Evolutionary conservation across 2,888 invertebrate species (phyloP), one percentile per base, ranked within the genome.

Genomic region (Hypselothyrea guttata): DNA sequence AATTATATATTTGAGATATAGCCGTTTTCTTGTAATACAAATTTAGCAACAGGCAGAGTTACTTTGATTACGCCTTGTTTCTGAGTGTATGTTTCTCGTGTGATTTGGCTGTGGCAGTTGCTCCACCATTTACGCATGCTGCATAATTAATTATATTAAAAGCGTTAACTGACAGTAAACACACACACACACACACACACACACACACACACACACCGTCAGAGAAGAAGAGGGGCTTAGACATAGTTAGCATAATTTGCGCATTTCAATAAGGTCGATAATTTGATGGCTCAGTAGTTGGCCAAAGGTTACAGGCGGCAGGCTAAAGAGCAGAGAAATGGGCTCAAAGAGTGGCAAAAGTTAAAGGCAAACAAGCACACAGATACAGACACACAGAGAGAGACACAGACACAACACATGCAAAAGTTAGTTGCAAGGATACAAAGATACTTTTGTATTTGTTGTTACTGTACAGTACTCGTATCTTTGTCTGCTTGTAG

Each of bases 221-320:
- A 42, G 41, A 58, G n/a, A n/a, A n/a, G n/a, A n/a, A n/a, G 18
- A n/a, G 28, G 30, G 16, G 46, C 7, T 27, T 28, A 71, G 78
- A 22, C 22, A 75, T 81, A 81, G 79, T 81, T 81, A 84, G 81
- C 81, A 81, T 81, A 86, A 81, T 85, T 86, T 67, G 66, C 53
- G 67, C 73, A 75, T 81, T 86, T 79, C 74, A 73, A 86, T 81
- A 84, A 73, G 86, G 81, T 84, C 86, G 86, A 86, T 81, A 81
- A 86, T 81, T 81, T 81, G 77, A 76, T 81, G 84, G 65, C 62
- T 79, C 63, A 74, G 69, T 75, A 62, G 85, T 75, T 77, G 27
- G 60, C 42, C 58, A 68, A 69, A 79, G 69, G 84, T 60, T 63
- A 56, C 41, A 52, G 34, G 30, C 42, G 13, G 34, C n/a, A 30